These are phyloP conservation scores for Pissodes strobi DNA, from an alignment of 1,140 invertebrate genomes.

Conservation along the genomic window DNA sequence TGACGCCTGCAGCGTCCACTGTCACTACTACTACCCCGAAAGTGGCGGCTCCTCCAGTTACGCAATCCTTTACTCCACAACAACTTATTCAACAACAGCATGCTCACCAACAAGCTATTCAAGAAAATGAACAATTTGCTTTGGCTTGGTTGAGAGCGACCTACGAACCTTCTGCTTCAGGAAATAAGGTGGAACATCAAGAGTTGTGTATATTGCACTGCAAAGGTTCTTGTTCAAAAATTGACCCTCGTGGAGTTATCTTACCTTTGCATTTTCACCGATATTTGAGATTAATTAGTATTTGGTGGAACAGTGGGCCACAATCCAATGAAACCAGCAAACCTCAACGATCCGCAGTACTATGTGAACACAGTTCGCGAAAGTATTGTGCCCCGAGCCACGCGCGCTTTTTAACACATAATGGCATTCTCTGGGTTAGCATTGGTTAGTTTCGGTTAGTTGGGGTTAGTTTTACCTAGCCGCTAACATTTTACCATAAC, in stretches of 20 bases:
- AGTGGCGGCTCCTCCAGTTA: conserved; percentile 32
- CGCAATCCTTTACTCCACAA: conserved; percentile 40
- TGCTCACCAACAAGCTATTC: conserved; percentile 63
- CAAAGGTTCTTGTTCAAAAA: conserved; percentile 77
- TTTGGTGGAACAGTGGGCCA: conserved; percentile 80
- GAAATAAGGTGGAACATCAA: conserved; percentile 72
- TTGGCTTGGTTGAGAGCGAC: conserved; percentile 78
- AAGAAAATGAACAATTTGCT: conserved; percentile 82
- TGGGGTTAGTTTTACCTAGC: no score
- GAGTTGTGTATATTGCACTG: conserved; percentile 87
- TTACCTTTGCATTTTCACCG: conserved; percentile 78
- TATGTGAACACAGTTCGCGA: conserved; percentile 81
- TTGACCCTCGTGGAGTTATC: conserved; percentile 75
- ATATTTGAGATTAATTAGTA: conserved; percentile 76
- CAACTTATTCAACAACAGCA: conserved; percentile 62
- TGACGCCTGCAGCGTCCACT: not conserved
- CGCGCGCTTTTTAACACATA: no score
- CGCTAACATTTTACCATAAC: no score
- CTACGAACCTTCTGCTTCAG: conserved; percentile 70
- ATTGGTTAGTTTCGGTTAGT: no score
- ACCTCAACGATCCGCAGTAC: conserved; percentile 64
- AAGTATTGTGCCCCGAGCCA: no score
- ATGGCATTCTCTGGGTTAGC: no score
- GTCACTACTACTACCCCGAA: conserved; percentile 31
- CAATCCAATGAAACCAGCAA: conserved; percentile 65